Conservation (phyloP, 1,140 invertebrate genomes). For the Penaeus chinensis region DNA sequence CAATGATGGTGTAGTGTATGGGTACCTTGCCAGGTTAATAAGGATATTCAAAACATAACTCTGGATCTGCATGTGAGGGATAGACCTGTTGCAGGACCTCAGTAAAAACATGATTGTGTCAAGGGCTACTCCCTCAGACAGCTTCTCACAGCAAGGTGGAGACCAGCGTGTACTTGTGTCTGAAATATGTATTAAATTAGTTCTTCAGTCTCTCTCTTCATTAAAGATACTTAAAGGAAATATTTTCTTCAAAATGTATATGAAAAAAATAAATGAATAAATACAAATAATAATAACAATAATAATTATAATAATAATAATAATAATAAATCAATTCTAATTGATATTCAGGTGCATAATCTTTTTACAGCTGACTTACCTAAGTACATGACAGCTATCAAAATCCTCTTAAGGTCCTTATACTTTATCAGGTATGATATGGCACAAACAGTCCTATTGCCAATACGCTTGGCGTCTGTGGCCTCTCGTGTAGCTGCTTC, state of each 20-base stretch:
- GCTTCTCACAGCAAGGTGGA: constrained; percentile 47
- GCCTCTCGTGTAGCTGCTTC: constrained; percentile 46
- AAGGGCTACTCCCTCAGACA: constrained; percentile 17
- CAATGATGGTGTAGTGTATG: constrained; percentile 27
- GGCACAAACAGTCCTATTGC: constrained; percentile 47
- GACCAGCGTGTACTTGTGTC: constrained; percentile 61
- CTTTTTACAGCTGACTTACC: constrained; percentile 33
- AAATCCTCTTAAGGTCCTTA: constrained; percentile 44
- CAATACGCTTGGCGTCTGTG: constrained; percentile 50
- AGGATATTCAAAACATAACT: constrained; percentile 58
- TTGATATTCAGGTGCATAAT: not conserved
- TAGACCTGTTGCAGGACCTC: constrained; percentile 59
- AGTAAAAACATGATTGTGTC: constrained; percentile 47
- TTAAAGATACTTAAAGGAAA: not conserved
- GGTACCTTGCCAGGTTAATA: constrained; percentile 62
- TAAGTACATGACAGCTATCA: constrained; percentile 56
- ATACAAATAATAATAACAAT: too few species aligned
- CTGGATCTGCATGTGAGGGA: constrained; percentile 64
- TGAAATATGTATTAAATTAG: not conserved
- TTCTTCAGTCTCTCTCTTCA: too few species aligned
- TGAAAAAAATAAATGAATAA: too few species aligned
- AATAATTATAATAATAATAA: too few species aligned
- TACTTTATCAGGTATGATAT: constrained; percentile 51
- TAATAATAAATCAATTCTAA: not conserved
- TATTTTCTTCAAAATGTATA: not conserved